phyloP scores from a whole-genome alignment of 2,888 invertebrate genomes.

The Neuroscelio doddi region DNA sequence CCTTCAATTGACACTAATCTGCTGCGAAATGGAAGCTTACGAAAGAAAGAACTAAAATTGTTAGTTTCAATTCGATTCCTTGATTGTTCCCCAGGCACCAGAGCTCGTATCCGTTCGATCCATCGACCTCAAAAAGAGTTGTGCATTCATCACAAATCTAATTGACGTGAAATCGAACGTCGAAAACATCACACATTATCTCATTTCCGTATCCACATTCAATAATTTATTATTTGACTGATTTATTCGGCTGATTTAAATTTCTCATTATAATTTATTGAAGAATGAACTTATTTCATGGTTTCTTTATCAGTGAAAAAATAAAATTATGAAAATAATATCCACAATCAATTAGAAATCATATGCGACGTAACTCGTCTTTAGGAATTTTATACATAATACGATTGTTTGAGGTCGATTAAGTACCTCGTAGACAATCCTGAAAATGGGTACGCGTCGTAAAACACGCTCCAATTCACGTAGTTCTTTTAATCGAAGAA shows the following conservation, averaged over 20 bases:
- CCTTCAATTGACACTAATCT: conserved; percentile 39
- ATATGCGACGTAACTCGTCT: not conserved
- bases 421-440: conserved; percentile 4
- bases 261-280: no score
- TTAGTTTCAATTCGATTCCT: conserved; percentile 42
- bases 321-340: no score
- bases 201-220: conserved; percentile 10
- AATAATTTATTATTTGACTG: not conserved
- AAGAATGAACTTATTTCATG: no score
- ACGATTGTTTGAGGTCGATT: conserved; percentile 13
- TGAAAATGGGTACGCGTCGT: conserved; percentile 16
- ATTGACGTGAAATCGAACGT: conserved; percentile 29
- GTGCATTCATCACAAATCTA: conserved; percentile 21
- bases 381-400: not conserved
- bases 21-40: conserved; percentile 42
- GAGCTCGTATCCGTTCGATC: conserved; percentile 20
- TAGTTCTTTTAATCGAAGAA: conserved; percentile 25
- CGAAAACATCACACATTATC: conserved; percentile 14
- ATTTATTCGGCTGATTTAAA: not conserved
- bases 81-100: conserved; percentile 30
- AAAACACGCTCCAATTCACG: conserved; percentile 27
- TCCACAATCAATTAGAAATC: not conserved
- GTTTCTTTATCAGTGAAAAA: no score
- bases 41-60: conserved; percentile 42
- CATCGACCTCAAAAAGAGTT: conserved; percentile 24